Evolutionary conservation across 2,888 invertebrate genomes (phyloP).

Genomic region (Ptychoptera contaminata): DNA sequence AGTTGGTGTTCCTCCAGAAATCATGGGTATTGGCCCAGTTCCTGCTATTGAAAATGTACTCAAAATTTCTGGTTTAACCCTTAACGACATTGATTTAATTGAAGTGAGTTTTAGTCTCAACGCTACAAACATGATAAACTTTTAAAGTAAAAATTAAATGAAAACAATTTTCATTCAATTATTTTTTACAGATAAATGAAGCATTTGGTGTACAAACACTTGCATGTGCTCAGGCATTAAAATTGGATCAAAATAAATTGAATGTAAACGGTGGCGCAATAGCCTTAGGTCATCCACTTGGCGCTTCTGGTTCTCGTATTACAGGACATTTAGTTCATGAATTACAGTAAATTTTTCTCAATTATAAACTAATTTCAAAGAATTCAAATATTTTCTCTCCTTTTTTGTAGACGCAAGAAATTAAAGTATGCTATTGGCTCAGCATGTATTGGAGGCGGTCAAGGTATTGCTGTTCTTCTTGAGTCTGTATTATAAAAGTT

Average conservation of each 20-base stretch:
- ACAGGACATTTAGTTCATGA: conserved; percentile 84
- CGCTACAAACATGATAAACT: neutral
- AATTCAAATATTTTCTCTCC: neutral
- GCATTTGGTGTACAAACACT: conserved; percentile 93
- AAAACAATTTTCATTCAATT: conserved; percentile 6
- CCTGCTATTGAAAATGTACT: conserved; percentile 81
- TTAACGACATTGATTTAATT: conserved; percentile 81
- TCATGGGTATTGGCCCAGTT: conserved; percentile 97
- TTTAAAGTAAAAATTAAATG: too few relatives aligned
- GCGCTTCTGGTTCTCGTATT: conserved; percentile 87
- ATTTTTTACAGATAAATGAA: conserved; percentile 72
- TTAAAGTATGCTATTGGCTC: conserved; percentile 82
- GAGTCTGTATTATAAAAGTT: conserved; percentile 45
- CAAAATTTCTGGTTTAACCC: conserved; percentile 55
- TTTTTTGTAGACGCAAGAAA: conserved; percentile 52
- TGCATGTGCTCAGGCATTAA: conserved; percentile 79
- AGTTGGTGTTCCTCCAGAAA: conserved; percentile 90
- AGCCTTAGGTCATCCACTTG: conserved; percentile 92
- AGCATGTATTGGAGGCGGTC: conserved; percentile 97
- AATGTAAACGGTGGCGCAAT: conserved; percentile 96
- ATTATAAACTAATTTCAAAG: neutral
- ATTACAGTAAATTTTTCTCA: conserved; percentile 46
- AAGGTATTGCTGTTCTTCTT: conserved; percentile 87
- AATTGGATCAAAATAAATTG: conserved; percentile 69
- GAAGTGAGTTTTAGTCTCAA: conserved; percentile 45